Percentiles rank a stretch among this genome's conserved stretches.
phyloP scores from a whole-genome alignment of 1,140 invertebrate genomes.

The Zaprionus davidi region DNA sequence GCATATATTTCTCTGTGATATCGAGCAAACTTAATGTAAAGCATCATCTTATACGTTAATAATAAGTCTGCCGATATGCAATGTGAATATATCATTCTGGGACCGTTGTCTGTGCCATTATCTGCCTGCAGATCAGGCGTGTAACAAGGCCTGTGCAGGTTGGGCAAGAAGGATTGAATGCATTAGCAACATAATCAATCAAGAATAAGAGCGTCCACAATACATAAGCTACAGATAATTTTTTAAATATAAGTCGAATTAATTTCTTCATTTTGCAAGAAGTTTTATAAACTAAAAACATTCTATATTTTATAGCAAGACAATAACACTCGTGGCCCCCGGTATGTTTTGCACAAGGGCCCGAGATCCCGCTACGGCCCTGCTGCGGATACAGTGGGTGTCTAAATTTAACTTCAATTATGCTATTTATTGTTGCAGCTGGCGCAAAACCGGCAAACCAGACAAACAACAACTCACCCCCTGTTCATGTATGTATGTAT shows the following conservation, averaged over 20 bases:
- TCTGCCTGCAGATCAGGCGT: conserved; percentile 36
- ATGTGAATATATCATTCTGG: conserved; percentile 16
- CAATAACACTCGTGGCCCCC: too few species aligned
- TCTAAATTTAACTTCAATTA: conserved; percentile 77
- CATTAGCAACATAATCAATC: too few species aligned
- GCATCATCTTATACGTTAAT: background rate
- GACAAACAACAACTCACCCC: conserved; percentile 62
- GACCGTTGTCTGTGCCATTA: conserved; percentile 6
- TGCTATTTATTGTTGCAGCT: conserved; percentile 76
- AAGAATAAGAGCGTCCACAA: too few species aligned
- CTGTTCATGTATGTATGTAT: background rate
- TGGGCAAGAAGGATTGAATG: too few species aligned
- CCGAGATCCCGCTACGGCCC: too few species aligned
- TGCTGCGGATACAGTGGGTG: conserved; percentile 63
- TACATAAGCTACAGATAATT: too few species aligned
- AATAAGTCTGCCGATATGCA: conserved; percentile 8
- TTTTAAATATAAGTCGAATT: too few species aligned
- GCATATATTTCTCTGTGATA: conserved; percentile 16
- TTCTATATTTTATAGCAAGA: too few species aligned
- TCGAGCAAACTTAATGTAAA: conserved; percentile 19
- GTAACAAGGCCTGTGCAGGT: too few species aligned
- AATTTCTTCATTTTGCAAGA: too few species aligned
- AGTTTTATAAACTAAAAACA: too few species aligned
- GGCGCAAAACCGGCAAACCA: conserved; percentile 70
- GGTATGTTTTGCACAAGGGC: too few species aligned